Evolutionary conservation across 2,888 invertebrate species (phyloP), one percentile per base, ranked within the genome.

Genomic region (Ramazzottius varieornatus): DNA sequence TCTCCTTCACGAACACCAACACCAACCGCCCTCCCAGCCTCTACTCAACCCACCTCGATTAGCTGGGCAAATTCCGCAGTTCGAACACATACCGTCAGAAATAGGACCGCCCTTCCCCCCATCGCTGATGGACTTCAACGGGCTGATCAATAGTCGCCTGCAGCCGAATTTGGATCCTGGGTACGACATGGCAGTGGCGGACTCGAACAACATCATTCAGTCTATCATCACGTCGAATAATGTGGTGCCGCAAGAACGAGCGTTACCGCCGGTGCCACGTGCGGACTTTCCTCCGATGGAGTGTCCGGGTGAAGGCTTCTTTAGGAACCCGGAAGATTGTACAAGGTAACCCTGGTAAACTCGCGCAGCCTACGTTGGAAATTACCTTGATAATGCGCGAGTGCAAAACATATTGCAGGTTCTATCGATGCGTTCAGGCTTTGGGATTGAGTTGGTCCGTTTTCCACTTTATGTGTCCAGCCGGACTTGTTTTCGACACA

Each of bases 171-270:
- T 40, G 40, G 13, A 40, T 20, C 40, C 40, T 20, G n/a, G n/a
- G n/a, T n/a, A n/a, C n/a, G 54, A 54, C 29, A 54, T 54, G 54
- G n/a, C 20, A 29, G 54, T 54, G 54, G 54, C 54, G 29, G 54
- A 54, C 24, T 54, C 54, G 4, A 54, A 54, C 24, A n/a, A n/a
- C n/a, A n/a, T n/a, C n/a, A 29, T 54, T 29, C 20, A 29, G 4
- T 24, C 20, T 8, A 24, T 16, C 29, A 8, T 29, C 54, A n/a
- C 4, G 4, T 29, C 54, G 54, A 24, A 24, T n/a, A 13, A 54
- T 29, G 20, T 40, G 40, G 20, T 13, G 8, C 40, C 40, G 13
- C 8, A 20, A 13, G 20, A 13, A 20, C 40, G 40, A 8, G 13
- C 8, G 40, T 20, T 40, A 8, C n/a, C 20, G 29, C 54, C 54